Conservation (phyloP, 2,113 vertebrate species). For the Phylloscopus trochiloides region DNA sequence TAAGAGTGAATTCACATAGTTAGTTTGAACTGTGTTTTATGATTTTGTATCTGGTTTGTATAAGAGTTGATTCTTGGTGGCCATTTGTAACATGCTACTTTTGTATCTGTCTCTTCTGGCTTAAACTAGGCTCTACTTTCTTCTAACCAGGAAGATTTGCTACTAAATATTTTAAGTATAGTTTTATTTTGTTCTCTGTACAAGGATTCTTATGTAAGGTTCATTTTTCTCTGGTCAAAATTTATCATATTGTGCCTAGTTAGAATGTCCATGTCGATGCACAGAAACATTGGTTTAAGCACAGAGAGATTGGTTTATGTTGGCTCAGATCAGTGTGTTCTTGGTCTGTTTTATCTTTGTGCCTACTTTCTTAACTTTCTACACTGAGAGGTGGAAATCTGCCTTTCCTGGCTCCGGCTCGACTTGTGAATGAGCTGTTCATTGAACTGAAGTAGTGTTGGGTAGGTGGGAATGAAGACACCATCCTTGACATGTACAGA, state of each 20-base stretch:
- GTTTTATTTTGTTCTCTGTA: neutral
- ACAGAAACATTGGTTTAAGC: neutral
- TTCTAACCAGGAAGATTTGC: neutral
- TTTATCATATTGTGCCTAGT: neutral
- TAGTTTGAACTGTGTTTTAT: neutral
- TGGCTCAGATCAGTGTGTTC: neutral
- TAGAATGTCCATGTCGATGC: neutral
- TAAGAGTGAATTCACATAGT: neutral
- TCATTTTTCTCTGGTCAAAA: neutral
- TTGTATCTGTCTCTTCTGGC: neutral
- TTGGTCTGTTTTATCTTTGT: neutral
- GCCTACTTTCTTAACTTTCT: neutral
- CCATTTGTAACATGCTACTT: neutral
- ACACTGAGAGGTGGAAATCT: neutral
- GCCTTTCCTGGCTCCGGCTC: neutral
- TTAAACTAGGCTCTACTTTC: neutral
- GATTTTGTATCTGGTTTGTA: neutral
- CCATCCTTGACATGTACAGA: neutral
- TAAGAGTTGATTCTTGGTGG: neutral
- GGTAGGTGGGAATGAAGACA: conserved; percentile 12
- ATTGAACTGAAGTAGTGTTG: neutral
- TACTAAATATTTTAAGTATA: neutral
- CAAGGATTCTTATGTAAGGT: neutral
- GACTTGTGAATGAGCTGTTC: conserved; percentile 39
- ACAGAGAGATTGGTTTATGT: neutral